Evolutionary conservation across 2,797 vertebrate genomes (phyloP).

Genomic region (Liasis olivaceus): DNA sequence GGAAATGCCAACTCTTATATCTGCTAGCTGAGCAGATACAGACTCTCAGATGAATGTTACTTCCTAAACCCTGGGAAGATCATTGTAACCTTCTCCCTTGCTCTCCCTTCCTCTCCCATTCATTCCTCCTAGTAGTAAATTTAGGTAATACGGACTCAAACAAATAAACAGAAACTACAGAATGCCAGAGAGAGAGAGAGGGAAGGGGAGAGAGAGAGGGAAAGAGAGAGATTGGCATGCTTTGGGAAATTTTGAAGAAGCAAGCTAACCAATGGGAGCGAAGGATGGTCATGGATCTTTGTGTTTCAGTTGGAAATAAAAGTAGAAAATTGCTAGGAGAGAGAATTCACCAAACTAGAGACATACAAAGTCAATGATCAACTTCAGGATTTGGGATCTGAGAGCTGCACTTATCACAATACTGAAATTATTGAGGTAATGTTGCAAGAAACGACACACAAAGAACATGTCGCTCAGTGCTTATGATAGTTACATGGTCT

Average conservation of each 20-base stretch:
- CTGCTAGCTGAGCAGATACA: accelerated
- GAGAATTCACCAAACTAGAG: not conserved
- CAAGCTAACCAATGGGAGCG: not conserved
- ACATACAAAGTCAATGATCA: constrained; percentile 51
- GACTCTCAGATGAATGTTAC: not conserved
- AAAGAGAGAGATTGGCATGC: not conserved
- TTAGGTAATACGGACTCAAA: not conserved
- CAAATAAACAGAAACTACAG: too few relatives aligned
- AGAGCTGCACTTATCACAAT: constrained; percentile 42
- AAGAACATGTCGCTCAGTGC: constrained; percentile 41
- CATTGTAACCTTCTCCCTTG: not conserved
- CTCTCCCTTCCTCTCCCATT: not conserved
- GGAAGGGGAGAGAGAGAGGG: not conserved
- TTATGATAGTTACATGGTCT: constrained; percentile 35
- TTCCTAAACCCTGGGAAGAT: constrained; percentile 14
- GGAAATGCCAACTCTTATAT: constrained; percentile 32
- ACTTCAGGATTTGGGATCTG: constrained; percentile 19
- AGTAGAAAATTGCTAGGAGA: not conserved
- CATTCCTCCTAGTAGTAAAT: not conserved
- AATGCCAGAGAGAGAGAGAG: too few relatives aligned
- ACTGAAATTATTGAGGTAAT: constrained; percentile 36
- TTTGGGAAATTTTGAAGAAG: not conserved
- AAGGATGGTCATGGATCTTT: not conserved
- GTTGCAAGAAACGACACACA: constrained; percentile 18
- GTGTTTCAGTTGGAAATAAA: not conserved